Percentiles rank a stretch among this genome's conserved stretches.
phyloP scores from a whole-genome alignment of 2,888 invertebrate genomes.

The Neoascia interrupta region DNA sequence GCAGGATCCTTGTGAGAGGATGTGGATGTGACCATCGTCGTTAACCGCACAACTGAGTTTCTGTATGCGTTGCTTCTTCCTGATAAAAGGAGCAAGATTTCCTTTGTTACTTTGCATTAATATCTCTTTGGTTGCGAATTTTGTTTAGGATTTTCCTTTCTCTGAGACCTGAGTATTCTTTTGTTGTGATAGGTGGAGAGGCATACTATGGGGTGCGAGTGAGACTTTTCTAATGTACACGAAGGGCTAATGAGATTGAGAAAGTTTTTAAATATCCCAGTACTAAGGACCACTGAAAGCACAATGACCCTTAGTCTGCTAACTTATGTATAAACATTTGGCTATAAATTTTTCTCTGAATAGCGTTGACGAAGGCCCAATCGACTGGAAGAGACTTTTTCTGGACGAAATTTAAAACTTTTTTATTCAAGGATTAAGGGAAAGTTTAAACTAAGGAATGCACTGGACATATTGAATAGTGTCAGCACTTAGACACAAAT shows the following conservation, averaged over 20 bases:
- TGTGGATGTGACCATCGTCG: slow-evolving; percentile 21
- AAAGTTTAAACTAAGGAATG: too few relatives aligned
- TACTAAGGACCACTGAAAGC: too few relatives aligned
- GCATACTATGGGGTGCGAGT: neutral
- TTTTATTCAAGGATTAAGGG: too few relatives aligned
- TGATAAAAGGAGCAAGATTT: slow-evolving; percentile 30
- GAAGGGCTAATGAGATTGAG: slow-evolving; percentile 49
- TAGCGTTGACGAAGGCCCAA: too few relatives aligned
- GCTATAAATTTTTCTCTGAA: too few relatives aligned
- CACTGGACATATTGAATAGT: too few relatives aligned
- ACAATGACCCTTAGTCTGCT: too few relatives aligned
- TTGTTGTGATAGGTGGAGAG: slow-evolving; percentile 31
- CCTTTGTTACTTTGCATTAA: slow-evolving; percentile 53
- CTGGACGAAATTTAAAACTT: too few relatives aligned
- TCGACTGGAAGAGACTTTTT: too few relatives aligned
- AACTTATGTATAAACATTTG: too few relatives aligned
- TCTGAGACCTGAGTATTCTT: slow-evolving; percentile 27
- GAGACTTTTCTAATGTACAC: slow-evolving; percentile 4
- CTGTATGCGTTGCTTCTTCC: slow-evolving; percentile 28
- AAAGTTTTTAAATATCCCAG: slow-evolving; percentile 67
- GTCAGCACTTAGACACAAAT: too few relatives aligned
- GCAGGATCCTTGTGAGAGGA: neutral
- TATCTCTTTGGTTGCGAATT: slow-evolving; percentile 24
- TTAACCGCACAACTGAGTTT: slow-evolving; percentile 55
- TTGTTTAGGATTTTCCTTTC: slow-evolving; percentile 29